These are phyloP conservation scores for Acanthornis magna DNA, from an alignment of 2,797 vertebrate species.

Conservation along the genomic window DNA sequence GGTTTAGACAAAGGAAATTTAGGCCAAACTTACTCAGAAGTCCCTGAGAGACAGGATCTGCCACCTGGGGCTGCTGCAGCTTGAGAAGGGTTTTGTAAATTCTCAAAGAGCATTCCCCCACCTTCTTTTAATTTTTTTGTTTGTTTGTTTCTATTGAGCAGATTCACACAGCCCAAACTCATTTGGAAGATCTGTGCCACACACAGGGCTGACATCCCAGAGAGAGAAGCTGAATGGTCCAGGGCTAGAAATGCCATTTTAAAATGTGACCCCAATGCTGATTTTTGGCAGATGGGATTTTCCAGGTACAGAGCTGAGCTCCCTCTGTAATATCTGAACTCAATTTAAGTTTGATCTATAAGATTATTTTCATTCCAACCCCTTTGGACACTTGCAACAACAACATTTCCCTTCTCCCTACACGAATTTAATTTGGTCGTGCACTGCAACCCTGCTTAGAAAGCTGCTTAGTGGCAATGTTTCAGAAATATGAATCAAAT, in stretches of 20 bases:
- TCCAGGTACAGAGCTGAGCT: constrained; percentile 10
- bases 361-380: constrained; percentile 64
- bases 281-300: constrained; percentile 49
- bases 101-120: neutral
- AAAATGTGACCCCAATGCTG: constrained; percentile 4
- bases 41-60: neutral
- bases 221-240: neutral
- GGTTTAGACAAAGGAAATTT: neutral
- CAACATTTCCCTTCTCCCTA: constrained; percentile 34
- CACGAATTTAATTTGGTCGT: constrained; percentile 39
- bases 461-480: constrained; percentile 44
- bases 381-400: constrained; percentile 37
- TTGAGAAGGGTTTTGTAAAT: neutral
- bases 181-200: neutral
- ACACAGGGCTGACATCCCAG: too few species aligned
- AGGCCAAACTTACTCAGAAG: neutral
- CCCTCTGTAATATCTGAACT: constrained; percentile 40
- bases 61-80: neutral
- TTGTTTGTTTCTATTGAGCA: neutral
- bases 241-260: neutral
- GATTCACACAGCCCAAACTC: neutral
- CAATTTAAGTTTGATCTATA: constrained; percentile 47
- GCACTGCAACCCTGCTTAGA: constrained; percentile 38
- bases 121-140: neutral
- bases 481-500: constrained; percentile 42